phyloP scores from a whole-genome alignment of 2,888 invertebrate genomes.

The Anarsia innoxiella region DNA sequence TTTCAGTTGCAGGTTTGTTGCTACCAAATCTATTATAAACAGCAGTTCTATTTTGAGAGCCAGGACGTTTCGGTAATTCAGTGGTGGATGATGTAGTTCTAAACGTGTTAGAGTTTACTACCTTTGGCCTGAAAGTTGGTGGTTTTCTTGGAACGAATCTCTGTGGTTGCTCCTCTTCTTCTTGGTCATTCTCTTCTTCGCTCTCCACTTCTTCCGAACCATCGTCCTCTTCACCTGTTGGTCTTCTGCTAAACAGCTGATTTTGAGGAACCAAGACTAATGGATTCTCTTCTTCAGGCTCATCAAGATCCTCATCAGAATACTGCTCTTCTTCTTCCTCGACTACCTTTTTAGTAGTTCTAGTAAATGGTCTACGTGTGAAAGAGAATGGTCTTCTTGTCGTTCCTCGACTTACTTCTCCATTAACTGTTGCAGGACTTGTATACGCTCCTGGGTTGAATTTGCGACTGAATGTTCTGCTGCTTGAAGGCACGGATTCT shows the following conservation, averaged over 20 bases:
- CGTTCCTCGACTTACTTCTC: conserved; percentile 30
- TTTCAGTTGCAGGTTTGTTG: conserved; percentile 40
- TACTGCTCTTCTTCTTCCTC: conserved; percentile 41
- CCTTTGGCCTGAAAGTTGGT: conserved; percentile 48
- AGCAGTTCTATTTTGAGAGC: conserved; percentile 46
- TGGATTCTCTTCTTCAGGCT: conserved; percentile 49
- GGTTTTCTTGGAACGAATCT: conserved; percentile 38
- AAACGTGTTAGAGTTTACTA: conserved; percentile 60
- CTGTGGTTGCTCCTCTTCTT: conserved; percentile 30
- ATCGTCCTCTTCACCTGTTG: conserved; percentile 30
- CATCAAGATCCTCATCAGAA: conserved; percentile 44
- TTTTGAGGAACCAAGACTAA: conserved; percentile 61
- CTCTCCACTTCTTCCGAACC: conserved; percentile 25
- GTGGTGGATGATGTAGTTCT: conserved; percentile 61
- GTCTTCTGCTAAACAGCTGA: conserved; percentile 58
- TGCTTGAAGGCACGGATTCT: conserved; percentile 49
- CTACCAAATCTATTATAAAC: conserved; percentile 43
- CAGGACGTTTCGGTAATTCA: conserved; percentile 46
- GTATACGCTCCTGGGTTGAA: conserved; percentile 65
- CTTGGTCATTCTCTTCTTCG: conserved; percentile 25
- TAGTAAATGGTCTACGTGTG: conserved; percentile 56
- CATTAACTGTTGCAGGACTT: conserved; percentile 48
- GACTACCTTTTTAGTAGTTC: conserved; percentile 47
- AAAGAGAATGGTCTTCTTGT: conserved; percentile 56
- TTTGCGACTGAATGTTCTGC: conserved; percentile 63